Evolutionary conservation across 2,113 vertebrate genomes (phyloP), one percentile per base, ranked within the genome.

Genomic region (Pimephales promelas): DNA sequence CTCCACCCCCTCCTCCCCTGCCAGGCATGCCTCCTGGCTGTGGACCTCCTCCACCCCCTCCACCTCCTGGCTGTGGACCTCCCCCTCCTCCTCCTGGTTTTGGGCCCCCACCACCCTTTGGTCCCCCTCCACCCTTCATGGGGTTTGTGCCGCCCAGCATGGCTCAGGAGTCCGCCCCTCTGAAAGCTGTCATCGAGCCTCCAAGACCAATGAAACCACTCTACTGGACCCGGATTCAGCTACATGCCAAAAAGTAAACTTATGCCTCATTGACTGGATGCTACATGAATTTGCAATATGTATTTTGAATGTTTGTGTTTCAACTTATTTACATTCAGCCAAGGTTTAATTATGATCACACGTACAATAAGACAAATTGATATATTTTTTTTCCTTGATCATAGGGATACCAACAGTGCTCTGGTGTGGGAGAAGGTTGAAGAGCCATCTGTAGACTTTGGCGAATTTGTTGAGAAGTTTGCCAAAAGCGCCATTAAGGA

Each of bases 221-320:
- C 81, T 99, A 99, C 88, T 99, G 98, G 98, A 99, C 97, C 70
- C 96, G 98, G 92, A 98, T 99, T 85, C 97, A 99, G 79, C 94
- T 99, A 26, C 93, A 97, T 74, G 93, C 90, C 85, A 98, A 95
- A 94, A 98, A 96, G 98, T 99, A 97, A 96, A 88, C 57, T 73
- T 49, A 59, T 61, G 28, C 28, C 43, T 84, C 47, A 66, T 80
- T 71, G 49, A 49, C 52, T 71, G 59, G 49, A 66, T 49, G 24
- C 59, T 47, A 62, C n/a, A 62, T 43, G 3, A 36, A 34, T 82
- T 72, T 82, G 34, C 8, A 54, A 68, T 84, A 66, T 79, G 20
- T 57, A 36, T 82, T 34, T 73, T 72, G 62, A 54, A 22, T 83
- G 49, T 72, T 43, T 76, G 34, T 56, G 52, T 81, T 64, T 72